Conservation (phyloP, 2,888 invertebrate species). For the Drosophila mimetica region DNA sequence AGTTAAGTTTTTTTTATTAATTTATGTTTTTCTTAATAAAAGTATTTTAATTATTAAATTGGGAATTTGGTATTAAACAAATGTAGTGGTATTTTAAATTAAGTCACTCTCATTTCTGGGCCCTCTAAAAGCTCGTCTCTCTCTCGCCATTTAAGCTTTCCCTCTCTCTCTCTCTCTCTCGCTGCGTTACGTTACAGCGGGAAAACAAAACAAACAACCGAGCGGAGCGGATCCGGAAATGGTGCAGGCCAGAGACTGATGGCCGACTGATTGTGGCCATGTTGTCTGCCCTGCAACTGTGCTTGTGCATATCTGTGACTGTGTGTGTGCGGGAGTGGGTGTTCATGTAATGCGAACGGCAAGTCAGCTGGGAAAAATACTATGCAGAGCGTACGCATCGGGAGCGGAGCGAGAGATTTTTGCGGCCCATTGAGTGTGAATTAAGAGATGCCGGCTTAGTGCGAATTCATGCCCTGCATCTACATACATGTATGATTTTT, state of each 20-base stretch:
- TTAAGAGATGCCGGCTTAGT: slow-evolving; percentile 60
- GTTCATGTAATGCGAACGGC: slow-evolving; percentile 28
- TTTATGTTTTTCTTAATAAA: background rate
- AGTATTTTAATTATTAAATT: background rate
- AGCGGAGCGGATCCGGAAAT: slow-evolving; percentile 47
- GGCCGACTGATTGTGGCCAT: slow-evolving; percentile 33
- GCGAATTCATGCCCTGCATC: slow-evolving; percentile 24
- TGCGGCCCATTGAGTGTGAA: slow-evolving; percentile 59
- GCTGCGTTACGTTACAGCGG: slow-evolving; percentile 15
- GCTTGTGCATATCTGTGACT: background rate
- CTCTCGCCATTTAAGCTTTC: background rate
- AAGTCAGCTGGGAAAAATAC: slow-evolving; percentile 70
- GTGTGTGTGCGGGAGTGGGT: background rate
- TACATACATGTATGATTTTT: background rate
- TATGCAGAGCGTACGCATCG: slow-evolving; percentile 36
- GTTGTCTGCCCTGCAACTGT: slow-evolving; percentile 16
- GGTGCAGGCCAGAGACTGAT: slow-evolving; percentile 28
- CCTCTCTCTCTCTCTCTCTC: background rate
- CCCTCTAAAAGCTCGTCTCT: slow-evolving; percentile 14
- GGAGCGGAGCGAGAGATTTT: slow-evolving; percentile 16
- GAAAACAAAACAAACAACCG: slow-evolving; percentile 31
- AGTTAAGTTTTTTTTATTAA: too few species aligned
- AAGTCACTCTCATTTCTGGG: background rate
- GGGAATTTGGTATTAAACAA: background rate
- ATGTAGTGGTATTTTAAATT: background rate